Evolutionary conservation across 2,888 invertebrate species (phyloP), one percentile per base, ranked within the genome.

Genomic region (Exephanes ischioxanthus): DNA sequence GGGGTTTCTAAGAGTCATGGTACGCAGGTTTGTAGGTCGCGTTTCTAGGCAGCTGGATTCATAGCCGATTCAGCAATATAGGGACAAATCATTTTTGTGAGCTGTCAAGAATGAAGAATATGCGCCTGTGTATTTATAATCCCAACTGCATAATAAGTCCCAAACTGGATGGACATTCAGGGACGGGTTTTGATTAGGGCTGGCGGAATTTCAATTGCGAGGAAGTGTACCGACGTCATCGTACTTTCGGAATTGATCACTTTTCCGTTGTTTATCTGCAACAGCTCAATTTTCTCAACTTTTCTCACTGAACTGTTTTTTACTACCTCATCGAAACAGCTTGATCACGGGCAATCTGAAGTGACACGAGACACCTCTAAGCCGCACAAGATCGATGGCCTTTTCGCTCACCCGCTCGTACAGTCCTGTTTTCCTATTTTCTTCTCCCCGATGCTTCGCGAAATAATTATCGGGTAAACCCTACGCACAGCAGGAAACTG

Each of bases 361-460:
- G 67, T 68, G 75, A 85, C 75, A 51, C 67, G 72, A 67, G 76
- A 80, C 75, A 83, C 45, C 80, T 72, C 45, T 80, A 73, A 83
- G 76, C 72, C 68, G 14, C 19, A 72, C 30, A 85, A 85, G 85
- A 85, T 83, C 76, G 85, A 85, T 85, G 76, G 55, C 85, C 77
- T 58, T 73, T 71, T 80, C 82, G 41, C 76, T 80, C 71, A 61
- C 66, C 55, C 67, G 67, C 71, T 79, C 37, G 30, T 41, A 41
- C 30, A 58, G n/a, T 55, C 22, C 51, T 33, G 53, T 71, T 66
- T 72, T 78, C 58, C 71, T 53, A 67, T 11, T 45, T 14, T 45
- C 66, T n/a, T 66, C 67, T 66, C 58, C 70, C 61, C 22, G 58
- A 67, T 26, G 51, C 72, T 67, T 37, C 71, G 71, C 71, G 53